Conservation (phyloP, 2,888 invertebrate species). For the Nymphalis urticae region DNA sequence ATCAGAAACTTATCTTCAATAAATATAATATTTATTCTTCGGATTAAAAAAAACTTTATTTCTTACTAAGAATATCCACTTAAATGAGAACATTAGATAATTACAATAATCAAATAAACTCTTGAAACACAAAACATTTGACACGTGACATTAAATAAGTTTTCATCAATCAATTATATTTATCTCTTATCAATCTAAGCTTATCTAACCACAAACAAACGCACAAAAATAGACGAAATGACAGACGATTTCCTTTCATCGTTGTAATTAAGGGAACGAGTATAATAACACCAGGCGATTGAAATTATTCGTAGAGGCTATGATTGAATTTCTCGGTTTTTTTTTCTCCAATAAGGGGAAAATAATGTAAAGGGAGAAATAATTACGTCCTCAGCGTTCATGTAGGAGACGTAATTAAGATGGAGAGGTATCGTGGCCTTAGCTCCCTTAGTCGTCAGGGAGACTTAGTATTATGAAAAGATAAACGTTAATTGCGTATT, state of each 20-base stretch:
- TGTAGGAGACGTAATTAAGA: slow-evolving; percentile 59
- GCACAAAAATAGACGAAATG: slow-evolving; percentile 8
- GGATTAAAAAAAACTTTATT: no score
- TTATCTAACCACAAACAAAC: slow-evolving; percentile 5
- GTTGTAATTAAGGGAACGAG: slow-evolving; percentile 30
- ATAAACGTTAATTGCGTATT: neutral
- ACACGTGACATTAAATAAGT: neutral
- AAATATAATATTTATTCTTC: no score
- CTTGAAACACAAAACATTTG: no score
- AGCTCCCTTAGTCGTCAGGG: slow-evolving; percentile 27
- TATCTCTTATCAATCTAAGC: neutral
- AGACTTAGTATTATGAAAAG: slow-evolving; percentile 1
- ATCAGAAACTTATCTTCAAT: no score
- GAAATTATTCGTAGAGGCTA: slow-evolving; percentile 47
- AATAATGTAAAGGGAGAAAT: slow-evolving; percentile 54
- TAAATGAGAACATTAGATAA: no score
- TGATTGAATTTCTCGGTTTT: slow-evolving; percentile 51
- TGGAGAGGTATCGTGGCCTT: slow-evolving; percentile 47
- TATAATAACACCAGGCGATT: slow-evolving; percentile 38
- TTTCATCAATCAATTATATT: neutral
- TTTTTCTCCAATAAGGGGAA: slow-evolving; percentile 38
- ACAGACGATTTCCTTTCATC: slow-evolving; percentile 24
- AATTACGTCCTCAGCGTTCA: slow-evolving; percentile 58
- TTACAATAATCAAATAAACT: no score
- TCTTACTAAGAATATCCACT: no score